Percentiles rank a stretch among this genome's conserved stretches.
Evolutionary conservation across 2,113 vertebrate genomes (phyloP).

Genomic region (Gymnorhina tibicen): DNA sequence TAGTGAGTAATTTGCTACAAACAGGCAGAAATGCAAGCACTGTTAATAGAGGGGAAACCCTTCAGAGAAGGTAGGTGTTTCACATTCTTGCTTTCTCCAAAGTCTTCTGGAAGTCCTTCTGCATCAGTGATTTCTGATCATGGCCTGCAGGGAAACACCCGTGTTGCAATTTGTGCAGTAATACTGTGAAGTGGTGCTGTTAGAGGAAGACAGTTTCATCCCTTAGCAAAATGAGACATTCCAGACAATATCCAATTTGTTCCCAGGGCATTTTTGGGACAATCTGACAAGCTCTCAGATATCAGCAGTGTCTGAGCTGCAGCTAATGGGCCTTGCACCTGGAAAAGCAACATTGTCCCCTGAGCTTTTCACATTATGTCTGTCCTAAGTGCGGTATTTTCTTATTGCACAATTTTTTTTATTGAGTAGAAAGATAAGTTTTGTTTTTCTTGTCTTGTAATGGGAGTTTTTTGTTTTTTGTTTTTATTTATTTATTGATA

Average conservation of each 20-base stretch:
- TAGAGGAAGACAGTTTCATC: not conserved
- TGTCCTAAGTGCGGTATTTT: not conserved
- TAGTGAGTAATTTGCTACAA: not conserved
- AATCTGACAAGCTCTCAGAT: not conserved
- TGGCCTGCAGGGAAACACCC: constrained; percentile 5
- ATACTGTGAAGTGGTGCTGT: not conserved
- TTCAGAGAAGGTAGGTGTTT: not conserved
- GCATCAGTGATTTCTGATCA: not conserved
- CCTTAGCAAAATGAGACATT: not conserved
- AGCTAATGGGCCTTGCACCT: not conserved
- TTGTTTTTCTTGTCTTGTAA: not conserved
- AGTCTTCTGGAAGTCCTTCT: not conserved
- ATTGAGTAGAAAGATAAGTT: not conserved
- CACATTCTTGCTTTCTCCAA: not conserved
- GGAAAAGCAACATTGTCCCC: not conserved
- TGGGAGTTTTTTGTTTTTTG: not conserved
- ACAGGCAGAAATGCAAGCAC: not conserved
- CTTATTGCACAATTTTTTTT: not conserved
- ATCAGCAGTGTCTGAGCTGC: not conserved
- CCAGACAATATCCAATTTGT: not conserved
- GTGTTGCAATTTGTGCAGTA: not conserved
- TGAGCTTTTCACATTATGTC: not conserved
- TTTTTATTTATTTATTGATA: not conserved
- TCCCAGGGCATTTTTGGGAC: not conserved
- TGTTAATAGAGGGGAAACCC: not conserved